Base-by-base conservation (phyloP, 2,113 vertebrate genomes). In the Otis tarda region DNA sequence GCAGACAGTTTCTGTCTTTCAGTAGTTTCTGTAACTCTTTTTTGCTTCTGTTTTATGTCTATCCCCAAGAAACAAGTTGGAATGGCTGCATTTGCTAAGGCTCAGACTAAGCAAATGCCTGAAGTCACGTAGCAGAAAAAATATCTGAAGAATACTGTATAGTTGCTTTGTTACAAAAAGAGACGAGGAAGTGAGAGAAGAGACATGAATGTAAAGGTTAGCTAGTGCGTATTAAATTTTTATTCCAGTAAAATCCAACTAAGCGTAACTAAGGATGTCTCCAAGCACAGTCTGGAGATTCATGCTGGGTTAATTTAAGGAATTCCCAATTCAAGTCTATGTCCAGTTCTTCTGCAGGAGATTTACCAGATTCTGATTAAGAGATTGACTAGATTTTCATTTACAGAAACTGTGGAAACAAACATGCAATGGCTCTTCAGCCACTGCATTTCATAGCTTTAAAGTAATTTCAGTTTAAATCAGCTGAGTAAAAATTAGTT, bases 1-100 rank as follows among this genome's bases (percentile, higher is more conserved):
- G 89, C 86, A 96, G 94, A 75, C 87, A 95, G 82, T 80, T 95
- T 64, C 63, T 31, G 0, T 94, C 95, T 92, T 88, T 77, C 63
- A 85, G 67, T 68, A 87, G 75, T 83, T 95, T 82, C 81, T 77
- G 43, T 45, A 83, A 87, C 31, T 67, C 27, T 45, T 49, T 91
- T 83, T 94, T 70, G 9, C 37, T 89, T 80, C 57, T 88, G 68
- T 50, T 82, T 88, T 59, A 76, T 76, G 45, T 79, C 70, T 64
- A 10, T 3, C 28, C 25, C 22, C n/a, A 79, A 92, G 70, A 93
- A 95, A 79, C 16, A 85, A 83, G 65, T 31, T 82, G 61, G 28
- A 94, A 89, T 63, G 25, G 70, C n/a, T 5, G 2, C 28, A 70
- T 70, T 90, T 83, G 37, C 45, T 63, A 39, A 39, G 47, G 61